A percentile compares a stretch with the other conserved stretches of the same genome.
These are phyloP conservation scores for Stratiomys singularior DNA, from an alignment of 2,888 invertebrate genomes.

Conservation along the genomic window DNA sequence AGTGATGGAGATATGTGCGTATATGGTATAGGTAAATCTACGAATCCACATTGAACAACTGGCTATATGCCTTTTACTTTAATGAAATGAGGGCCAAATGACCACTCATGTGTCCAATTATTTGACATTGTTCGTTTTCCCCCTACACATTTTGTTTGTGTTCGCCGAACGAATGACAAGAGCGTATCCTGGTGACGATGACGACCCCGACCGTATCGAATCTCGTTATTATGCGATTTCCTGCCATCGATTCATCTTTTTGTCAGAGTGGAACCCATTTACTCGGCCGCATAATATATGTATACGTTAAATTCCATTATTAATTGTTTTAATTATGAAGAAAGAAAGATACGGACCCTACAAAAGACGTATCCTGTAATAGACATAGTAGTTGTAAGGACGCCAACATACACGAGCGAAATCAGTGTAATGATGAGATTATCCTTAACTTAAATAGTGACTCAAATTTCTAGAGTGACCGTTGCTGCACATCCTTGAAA, in stretches of 20 bases:
- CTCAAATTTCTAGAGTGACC: too few relatives aligned
- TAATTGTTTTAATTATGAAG: slow-evolving; percentile 45
- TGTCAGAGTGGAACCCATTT: slow-evolving; percentile 6
- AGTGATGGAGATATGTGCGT: not conserved
- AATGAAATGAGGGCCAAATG: slow-evolving; percentile 54
- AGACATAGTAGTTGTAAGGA: not conserved
- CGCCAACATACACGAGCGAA: slow-evolving; percentile 4
- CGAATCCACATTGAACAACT: slow-evolving; percentile 23
- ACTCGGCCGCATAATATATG: not conserved
- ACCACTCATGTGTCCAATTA: slow-evolving; percentile 57
- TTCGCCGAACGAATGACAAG: slow-evolving; percentile 16
- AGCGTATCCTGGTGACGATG: not conserved
- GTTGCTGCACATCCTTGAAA: too few relatives aligned
- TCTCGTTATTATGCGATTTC: slow-evolving; percentile 32
- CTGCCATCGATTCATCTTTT: slow-evolving; percentile 43
- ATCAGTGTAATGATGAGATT: slow-evolving; percentile 44
- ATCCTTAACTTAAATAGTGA: too few relatives aligned
- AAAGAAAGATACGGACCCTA: not conserved
- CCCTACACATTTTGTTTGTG: slow-evolving; percentile 26
- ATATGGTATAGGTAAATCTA: slow-evolving; percentile 24
- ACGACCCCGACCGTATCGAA: slow-evolving; percentile 40
- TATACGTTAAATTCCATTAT: slow-evolving; percentile 33
- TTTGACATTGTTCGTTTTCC: slow-evolving; percentile 54
- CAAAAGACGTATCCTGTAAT: not conserved
- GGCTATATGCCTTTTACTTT: slow-evolving; percentile 45